Base-by-base conservation (phyloP, 2,797 vertebrate genomes). In the Dendrocincla fuliginosa region DNA sequence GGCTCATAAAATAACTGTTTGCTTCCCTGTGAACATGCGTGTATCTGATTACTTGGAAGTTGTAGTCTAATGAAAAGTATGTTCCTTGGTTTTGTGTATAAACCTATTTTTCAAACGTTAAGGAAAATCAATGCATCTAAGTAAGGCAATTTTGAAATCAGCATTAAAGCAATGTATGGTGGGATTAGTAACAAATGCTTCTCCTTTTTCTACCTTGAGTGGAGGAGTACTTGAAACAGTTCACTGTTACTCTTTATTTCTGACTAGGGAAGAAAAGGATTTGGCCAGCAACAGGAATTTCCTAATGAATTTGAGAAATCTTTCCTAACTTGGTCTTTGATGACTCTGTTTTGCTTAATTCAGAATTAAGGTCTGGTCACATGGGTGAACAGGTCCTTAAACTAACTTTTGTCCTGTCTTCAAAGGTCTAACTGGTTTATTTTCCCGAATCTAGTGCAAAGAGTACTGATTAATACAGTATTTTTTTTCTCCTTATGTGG, bases 401-500 rank as follows among this genome's bases (percentile, higher is more conserved):
- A 92, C 73, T 42, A 56, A 65, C 78, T 90, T 94, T 52, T 95
- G 10, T 60, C 49, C 64, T 56, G 57, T 39, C 37, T 92, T 91
- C 79, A 92, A 64, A 95, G 71, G 53, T 78, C 52, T 85, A 83
- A n/a, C 41, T 79, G 80, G 2, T 90, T 91, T 90, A 46, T 95
- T 95, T 93, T 70, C 68, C 73, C 24, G 79, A 59, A 90, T 89
- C 55, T 81, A 60, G 79, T 88, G 74, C 86, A 95, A 88, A 91
- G 91, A 91, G 65, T 90, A 93, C 81, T 87, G 94, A 97, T 94
- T 96, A 95, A 96, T 89, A 70, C 88, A 71, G 84, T 83, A 76
- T 46, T 95, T 95, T 96, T 94, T 93, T 95, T 79, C 88, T 95
- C 79, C 84, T 86, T 97, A 95, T 97, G 97, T 97, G 96, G 97